These are phyloP conservation scores for Scaptomyza graminum DNA, from an alignment of 1,140 invertebrate species.

Conservation along the genomic window DNA sequence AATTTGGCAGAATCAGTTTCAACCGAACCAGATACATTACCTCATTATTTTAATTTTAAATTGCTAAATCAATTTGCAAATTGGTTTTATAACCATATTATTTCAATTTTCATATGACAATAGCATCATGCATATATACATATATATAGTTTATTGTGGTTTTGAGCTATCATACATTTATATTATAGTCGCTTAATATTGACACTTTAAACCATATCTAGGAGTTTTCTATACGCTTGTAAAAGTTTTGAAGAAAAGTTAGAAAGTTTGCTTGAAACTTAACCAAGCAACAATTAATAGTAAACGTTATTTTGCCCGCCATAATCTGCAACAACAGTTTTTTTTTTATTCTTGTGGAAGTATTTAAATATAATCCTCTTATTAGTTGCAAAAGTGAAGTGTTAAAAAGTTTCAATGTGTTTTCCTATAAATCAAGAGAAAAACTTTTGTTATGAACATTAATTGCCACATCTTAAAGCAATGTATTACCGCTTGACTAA, in stretches of 20 bases:
- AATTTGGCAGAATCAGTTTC: not conserved
- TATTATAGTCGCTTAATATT: too few relatives aligned
- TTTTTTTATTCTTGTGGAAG: not conserved
- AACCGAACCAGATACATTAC: not conserved
- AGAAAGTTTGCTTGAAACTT: too few relatives aligned
- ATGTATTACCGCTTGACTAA: conserved; percentile 30
- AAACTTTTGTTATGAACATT: conserved; percentile 38
- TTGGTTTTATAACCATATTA: too few relatives aligned
- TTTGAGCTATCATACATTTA: too few relatives aligned
- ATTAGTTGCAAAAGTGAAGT: conserved; percentile 14
- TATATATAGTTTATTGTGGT: too few relatives aligned
- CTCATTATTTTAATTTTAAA: not conserved
- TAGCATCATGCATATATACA: too few relatives aligned
- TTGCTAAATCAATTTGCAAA: not conserved
- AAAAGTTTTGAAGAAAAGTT: too few relatives aligned
- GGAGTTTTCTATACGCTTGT: too few relatives aligned
- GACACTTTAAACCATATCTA: too few relatives aligned
- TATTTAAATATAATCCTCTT: conserved; percentile 19
- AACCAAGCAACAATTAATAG: not conserved
- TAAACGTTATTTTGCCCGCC: not conserved
- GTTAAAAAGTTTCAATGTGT: conserved; percentile 16
- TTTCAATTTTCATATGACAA: too few relatives aligned
- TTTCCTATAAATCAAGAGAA: conserved; percentile 14
- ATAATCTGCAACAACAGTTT: conserved; percentile 1
- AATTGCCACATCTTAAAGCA: conserved; percentile 29